Evolutionary conservation across 2,797 vertebrate genomes (phyloP).

Genomic region (Spinus olivaceus): DNA sequence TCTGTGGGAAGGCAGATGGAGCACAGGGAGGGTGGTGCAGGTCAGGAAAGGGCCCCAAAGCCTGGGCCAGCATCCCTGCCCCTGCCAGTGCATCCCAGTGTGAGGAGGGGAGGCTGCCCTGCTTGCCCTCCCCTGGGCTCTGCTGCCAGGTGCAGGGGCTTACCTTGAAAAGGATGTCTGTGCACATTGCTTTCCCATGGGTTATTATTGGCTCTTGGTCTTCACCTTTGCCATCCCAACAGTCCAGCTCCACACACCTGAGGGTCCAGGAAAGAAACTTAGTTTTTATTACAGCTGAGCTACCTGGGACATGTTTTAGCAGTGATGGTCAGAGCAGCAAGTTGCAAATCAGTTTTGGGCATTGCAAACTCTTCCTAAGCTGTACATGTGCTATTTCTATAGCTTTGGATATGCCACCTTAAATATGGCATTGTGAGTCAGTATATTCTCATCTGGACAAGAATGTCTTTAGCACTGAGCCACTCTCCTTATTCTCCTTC

Average conservation of each 20-base stretch:
- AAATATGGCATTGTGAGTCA: background rate
- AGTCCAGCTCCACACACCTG: conserved; percentile 97
- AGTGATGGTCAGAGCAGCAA: background rate
- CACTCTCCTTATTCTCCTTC: background rate
- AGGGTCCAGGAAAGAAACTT: background rate
- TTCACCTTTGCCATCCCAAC: conserved; percentile 99
- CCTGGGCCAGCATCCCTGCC: background rate
- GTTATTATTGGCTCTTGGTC: conserved; percentile 99
- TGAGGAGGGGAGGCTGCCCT: background rate
- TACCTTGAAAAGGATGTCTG: conserved; percentile 98
- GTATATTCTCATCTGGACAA: background rate
- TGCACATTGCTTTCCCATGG: conserved; percentile 99
- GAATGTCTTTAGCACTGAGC: background rate
- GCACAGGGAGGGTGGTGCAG: fast-evolving
- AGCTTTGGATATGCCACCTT: background rate
- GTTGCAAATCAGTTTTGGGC: background rate
- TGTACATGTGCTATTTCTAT: background rate
- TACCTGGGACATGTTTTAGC: background rate
- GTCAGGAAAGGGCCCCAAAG: background rate
- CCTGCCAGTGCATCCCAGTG: too few relatives aligned
- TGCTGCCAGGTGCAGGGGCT: background rate
- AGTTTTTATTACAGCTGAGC: background rate
- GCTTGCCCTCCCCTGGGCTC: background rate
- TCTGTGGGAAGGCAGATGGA: background rate
- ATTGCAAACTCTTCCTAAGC: background rate